Evolutionary conservation across 2,797 vertebrate species (phyloP), one percentile per base, ranked within the genome.

Genomic region (Spatula versicolor): DNA sequence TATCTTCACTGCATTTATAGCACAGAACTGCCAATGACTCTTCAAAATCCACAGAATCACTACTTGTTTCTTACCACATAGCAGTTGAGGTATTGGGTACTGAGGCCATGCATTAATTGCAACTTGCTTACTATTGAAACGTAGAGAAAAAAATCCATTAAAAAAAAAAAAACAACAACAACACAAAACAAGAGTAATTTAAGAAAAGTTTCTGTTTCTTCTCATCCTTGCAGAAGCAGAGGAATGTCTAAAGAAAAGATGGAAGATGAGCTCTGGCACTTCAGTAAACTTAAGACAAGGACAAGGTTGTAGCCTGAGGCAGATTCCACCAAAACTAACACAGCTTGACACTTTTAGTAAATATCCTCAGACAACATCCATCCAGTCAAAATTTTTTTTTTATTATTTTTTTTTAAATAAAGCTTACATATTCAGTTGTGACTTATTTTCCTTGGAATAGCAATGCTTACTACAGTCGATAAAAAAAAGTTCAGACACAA

Each of bases 251-350:
- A 75, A 76, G 45, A 90, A 76, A 77, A 0, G 0, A 84, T 11
- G 22, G n/a, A 69, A 90, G 50, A 75, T 21, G 81, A 66, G 31
- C 28, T 45, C n/a, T 5, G 1, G 39, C 45, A 86, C 86, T 91
- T 84, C 25, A 89, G 72, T 26, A 93, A 96, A 90, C 50, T 50
- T 21, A 46, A 58, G 55, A 91, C 66, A 94, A 91, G 63, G 39
- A 85, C 35, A 92, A 86, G 33, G 68, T 81, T 71, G 26, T 26
- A 87, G 66, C 81, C 86, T 80, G 92, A 78, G 81, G 87, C 89
- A 88, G 67, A 94, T 69, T 96, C 83, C 80, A 91, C 39, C 63
- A 79, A 93, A 95, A 81, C 54, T 59, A 88, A 94, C 83, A 76
- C 26, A 92, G 67, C 30, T 46, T 92, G 80, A 82, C 76, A 78